Conservation (phyloP, 2,113 vertebrate genomes). For the Xenopus borealis region DNA sequence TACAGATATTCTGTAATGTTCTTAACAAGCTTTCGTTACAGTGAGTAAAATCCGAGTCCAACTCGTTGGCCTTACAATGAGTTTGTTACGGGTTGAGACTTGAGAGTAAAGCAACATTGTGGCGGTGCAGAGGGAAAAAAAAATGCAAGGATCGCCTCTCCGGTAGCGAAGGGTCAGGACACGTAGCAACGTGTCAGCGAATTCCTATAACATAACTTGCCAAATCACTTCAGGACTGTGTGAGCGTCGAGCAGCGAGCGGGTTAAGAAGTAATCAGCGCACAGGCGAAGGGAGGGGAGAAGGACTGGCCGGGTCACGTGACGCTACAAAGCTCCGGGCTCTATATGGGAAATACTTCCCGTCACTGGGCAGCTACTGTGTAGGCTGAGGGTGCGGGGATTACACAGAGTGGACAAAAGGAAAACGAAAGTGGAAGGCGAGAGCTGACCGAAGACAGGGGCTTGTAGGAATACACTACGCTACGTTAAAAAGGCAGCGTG, state of each 20-base stretch:
- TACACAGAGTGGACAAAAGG: neutral
- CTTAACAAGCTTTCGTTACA: too few relatives aligned
- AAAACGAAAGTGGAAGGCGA: neutral
- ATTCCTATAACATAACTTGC: too few relatives aligned
- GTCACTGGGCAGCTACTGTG: slow-evolving; percentile 9
- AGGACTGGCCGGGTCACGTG: slow-evolving; percentile 12
- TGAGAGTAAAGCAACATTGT: too few relatives aligned
- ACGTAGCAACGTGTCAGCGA: too few relatives aligned
- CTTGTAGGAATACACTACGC: neutral
- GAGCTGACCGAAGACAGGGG: neutral
- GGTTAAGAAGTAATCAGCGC: slow-evolving; percentile 6
- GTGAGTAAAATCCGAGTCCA: too few relatives aligned
- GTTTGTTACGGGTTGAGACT: too few relatives aligned
- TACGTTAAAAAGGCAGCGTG: neutral
- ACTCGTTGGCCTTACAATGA: too few relatives aligned
- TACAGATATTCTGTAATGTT: too few relatives aligned
- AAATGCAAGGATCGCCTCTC: too few relatives aligned
- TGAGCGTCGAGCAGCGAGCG: neutral
- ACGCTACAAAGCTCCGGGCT: neutral
- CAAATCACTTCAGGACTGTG: too few relatives aligned
- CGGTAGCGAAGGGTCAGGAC: too few relatives aligned
- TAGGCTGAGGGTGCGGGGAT: slow-evolving; percentile 40
- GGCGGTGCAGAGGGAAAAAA: too few relatives aligned
- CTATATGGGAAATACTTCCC: slow-evolving; percentile 40
- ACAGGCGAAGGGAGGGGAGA: neutral